Evolutionary conservation across 2,113 vertebrate species (phyloP).

Genomic region (Dicerorhinus sumatrensis): DNA sequence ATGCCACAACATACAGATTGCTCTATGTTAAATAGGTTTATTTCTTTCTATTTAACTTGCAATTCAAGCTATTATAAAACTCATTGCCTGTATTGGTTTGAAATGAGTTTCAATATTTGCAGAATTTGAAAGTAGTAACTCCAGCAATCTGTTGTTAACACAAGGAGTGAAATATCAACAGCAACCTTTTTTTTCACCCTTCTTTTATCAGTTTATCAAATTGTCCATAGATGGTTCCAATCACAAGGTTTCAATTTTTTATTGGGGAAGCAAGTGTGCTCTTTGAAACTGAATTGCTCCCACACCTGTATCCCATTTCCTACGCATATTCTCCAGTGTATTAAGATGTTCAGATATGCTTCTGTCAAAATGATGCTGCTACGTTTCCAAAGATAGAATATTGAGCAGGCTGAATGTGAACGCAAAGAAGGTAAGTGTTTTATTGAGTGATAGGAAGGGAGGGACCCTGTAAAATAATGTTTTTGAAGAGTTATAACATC

Average conservation of each 20-base stretch:
- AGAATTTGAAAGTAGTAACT: conserved; percentile 36
- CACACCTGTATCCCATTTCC: background rate
- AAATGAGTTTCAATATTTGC: conserved; percentile 55
- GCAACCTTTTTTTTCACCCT: background rate
- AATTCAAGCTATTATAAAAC: conserved; percentile 8
- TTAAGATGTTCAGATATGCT: conserved; percentile 20
- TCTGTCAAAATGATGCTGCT: conserved; percentile 19
- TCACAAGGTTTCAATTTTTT: conserved; percentile 26
- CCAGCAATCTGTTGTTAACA: conserved; percentile 41
- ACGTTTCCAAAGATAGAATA: background rate
- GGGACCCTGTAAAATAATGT: background rate
- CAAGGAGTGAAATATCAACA: conserved; percentile 49
- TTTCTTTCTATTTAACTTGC: conserved; percentile 22
- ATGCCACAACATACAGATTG: background rate
- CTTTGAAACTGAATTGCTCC: background rate
- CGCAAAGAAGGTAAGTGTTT: background rate
- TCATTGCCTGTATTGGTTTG: background rate
- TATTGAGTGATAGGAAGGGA: conserved; percentile 15
- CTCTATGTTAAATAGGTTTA: background rate
- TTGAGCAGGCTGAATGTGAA: background rate
- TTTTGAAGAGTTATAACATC: conserved; percentile 22
- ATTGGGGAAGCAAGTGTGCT: background rate
- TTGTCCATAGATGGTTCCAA: conserved; percentile 31
- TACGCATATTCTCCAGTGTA: conserved; percentile 11
- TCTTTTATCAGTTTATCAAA: conserved; percentile 40